These are phyloP conservation scores for Eptatretus burgeri DNA, from an alignment of 2,113 vertebrate genomes.

Conservation along the genomic window DNA sequence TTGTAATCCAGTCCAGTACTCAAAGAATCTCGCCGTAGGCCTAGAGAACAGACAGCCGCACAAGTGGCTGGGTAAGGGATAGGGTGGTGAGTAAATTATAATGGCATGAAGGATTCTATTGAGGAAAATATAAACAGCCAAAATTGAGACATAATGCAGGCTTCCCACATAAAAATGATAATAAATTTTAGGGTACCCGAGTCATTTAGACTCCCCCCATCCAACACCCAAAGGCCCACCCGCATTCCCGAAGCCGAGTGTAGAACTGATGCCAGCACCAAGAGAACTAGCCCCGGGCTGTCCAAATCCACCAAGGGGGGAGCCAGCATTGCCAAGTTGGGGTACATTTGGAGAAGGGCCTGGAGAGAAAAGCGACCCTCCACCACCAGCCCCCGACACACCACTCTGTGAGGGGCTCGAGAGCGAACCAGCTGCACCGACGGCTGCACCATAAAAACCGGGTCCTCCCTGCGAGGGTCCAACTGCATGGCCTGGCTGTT, in stretches of 20 bases:
- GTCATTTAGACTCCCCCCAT: too few species aligned
- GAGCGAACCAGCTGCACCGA: constrained; percentile 3
- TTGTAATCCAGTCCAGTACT: constrained; percentile 88
- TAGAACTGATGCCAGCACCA: not conserved
- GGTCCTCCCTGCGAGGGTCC: constrained; percentile 35
- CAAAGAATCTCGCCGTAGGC: constrained; percentile 51
- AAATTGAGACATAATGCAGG: too few species aligned
- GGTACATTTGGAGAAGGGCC: constrained; percentile 2
- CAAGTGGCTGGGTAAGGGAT: too few species aligned
- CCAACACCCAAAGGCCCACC: not conserved
- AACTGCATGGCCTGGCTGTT: constrained; percentile 39
- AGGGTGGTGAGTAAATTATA: too few species aligned
- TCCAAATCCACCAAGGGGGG: constrained; percentile 4
- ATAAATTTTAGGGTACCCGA: too few species aligned
- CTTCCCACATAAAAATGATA: too few species aligned
- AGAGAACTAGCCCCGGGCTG: not conserved
- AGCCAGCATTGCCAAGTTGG: constrained; percentile 3
- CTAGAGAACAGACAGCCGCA: not conserved
- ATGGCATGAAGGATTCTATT: too few species aligned
- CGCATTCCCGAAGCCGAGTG: constrained; percentile 2
- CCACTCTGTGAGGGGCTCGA: constrained; percentile 4
- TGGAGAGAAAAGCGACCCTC: constrained; percentile 5
- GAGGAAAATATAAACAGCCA: too few species aligned
- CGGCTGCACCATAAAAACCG: not conserved
- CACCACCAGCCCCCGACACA: not conserved